phyloP scores from a whole-genome alignment of 2,113 vertebrate species.

The Motacilla tschutschensis region DNA sequence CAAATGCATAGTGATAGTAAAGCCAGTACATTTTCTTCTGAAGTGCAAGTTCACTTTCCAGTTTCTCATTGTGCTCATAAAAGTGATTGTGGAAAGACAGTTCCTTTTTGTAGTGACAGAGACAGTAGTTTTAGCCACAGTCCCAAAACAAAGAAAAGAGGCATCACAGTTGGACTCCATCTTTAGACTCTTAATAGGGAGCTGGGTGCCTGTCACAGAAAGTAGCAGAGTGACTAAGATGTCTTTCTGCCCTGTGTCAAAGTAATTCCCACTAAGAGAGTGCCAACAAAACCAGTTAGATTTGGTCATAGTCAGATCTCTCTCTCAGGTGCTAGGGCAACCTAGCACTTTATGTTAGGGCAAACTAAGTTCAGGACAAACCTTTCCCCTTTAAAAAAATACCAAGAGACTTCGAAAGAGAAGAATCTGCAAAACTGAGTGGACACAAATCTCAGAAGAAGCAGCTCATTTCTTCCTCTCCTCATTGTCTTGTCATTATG shows the following conservation, averaged over 20 bases:
- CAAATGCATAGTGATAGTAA: constrained; percentile 3
- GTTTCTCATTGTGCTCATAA: neutral
- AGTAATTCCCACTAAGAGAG: neutral
- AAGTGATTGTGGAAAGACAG: neutral
- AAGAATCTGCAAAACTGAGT: neutral
- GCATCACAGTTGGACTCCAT: neutral
- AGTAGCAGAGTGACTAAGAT: neutral
- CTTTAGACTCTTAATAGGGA: neutral
- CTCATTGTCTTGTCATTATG: neutral
- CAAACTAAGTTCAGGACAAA: neutral
- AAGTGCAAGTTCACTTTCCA: constrained; percentile 25
- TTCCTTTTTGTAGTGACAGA: neutral
- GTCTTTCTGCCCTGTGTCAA: neutral
- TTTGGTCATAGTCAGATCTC: neutral
- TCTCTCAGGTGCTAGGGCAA: neutral
- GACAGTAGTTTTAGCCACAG: neutral
- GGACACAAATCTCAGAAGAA: neutral
- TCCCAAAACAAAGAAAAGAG: neutral
- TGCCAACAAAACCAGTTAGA: neutral
- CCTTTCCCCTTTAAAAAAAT: neutral
- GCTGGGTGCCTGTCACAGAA: neutral
- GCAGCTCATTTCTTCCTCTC: neutral
- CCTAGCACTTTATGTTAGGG: neutral
- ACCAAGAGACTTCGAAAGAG: neutral
- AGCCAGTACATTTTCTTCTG: neutral